A percentile compares a stretch with the other conserved stretches of the same genome.
Conservation (phyloP, 2,113 vertebrate genomes). For the Numenius arquata region DNA sequence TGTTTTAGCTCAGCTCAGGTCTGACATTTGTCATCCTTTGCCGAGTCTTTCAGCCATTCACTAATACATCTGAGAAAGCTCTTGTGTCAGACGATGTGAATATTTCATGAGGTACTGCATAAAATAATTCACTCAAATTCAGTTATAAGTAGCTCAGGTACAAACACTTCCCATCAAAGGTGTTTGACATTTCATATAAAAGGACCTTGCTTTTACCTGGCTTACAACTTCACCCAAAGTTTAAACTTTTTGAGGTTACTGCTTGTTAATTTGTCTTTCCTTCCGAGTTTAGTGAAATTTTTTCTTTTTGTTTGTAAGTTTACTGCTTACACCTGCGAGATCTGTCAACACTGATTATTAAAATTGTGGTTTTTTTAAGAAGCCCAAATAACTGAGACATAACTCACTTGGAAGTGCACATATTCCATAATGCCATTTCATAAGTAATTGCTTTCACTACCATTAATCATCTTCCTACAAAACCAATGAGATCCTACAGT, state of each 20-base stretch:
- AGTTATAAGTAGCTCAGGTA: neutral
- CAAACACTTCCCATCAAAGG: neutral
- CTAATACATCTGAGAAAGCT: neutral
- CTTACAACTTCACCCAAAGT: neutral
- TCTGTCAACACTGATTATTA: neutral
- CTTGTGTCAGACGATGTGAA: neutral
- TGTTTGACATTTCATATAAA: neutral
- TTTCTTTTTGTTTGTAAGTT: neutral
- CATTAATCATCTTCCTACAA: neutral
- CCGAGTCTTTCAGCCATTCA: neutral
- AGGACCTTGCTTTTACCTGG: neutral
- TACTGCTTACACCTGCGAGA: neutral
- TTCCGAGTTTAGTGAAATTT: neutral
- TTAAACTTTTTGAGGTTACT: neutral
- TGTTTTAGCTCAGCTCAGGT: neutral
- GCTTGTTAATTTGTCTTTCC: neutral
- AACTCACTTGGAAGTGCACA: neutral
- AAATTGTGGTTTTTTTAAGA: neutral
- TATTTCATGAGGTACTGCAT: neutral
- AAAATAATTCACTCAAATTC: neutral
- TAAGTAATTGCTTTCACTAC: neutral
- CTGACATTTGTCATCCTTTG: neutral
- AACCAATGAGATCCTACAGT: neutral
- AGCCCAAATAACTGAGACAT: neutral
- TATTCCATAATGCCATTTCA: neutral